phyloP scores from a whole-genome alignment of 2,797 vertebrate genomes.

The Tragelaphus oryx region DNA sequence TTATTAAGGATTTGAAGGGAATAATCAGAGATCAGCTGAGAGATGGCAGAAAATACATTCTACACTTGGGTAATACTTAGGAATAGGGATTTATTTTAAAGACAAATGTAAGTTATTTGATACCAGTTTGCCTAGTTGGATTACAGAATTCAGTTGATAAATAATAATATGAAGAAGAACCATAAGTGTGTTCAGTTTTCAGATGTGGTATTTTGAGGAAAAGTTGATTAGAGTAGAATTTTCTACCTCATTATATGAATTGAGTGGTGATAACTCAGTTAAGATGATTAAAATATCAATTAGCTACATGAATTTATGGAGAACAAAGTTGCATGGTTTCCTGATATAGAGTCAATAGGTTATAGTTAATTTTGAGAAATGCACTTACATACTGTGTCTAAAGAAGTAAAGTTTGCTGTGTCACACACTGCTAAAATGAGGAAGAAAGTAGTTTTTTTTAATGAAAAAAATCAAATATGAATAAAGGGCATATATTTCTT shows the following conservation, averaged over 20 bases:
- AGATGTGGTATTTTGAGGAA: conserved; percentile 7
- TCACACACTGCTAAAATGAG: not conserved
- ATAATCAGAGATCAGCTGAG: not conserved
- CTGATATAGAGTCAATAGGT: not conserved
- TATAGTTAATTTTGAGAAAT: not conserved
- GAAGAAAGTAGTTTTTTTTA: not conserved
- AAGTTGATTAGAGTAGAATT: conserved; percentile 40
- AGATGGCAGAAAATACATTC: not conserved
- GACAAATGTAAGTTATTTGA: not conserved
- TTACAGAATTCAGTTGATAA: not conserved
- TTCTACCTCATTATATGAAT: conserved; percentile 33
- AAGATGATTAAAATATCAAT: conserved; percentile 39
- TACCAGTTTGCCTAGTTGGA: not conserved
- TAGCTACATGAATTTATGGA: not conserved
- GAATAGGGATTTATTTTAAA: not conserved
- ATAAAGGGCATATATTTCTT: not conserved
- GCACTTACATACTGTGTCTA: not conserved
- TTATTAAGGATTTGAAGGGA: not conserved
- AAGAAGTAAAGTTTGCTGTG: not conserved
- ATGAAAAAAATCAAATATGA: not conserved
- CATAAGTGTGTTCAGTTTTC: not conserved
- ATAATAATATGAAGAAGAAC: not conserved
- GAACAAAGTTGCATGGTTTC: not conserved
- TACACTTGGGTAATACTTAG: not conserved
- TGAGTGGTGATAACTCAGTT: conserved; percentile 28